Conservation (phyloP, 2,113 vertebrate genomes). For the Rhabdomys dilectus region DNA sequence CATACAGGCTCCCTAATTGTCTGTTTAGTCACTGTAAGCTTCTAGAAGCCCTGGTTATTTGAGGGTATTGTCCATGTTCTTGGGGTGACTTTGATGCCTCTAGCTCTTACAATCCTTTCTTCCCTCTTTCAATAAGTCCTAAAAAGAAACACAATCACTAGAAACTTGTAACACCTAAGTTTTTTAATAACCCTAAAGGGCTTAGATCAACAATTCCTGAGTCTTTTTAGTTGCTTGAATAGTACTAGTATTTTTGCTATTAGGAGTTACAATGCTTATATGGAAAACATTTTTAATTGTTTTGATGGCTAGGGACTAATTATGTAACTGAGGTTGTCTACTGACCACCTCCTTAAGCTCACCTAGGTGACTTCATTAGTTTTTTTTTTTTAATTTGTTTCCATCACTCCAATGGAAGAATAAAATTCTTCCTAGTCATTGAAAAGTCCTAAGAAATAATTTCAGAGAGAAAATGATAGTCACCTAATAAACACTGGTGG, state of each 20-base stretch:
- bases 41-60: not conserved
- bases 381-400: constrained; percentile 10
- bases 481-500: not conserved
- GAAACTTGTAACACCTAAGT: not conserved
- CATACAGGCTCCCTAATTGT: not conserved
- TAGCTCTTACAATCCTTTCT: not conserved
- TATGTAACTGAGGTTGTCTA: not conserved
- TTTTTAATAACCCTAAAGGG: not conserved
- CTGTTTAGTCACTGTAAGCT: not conserved
- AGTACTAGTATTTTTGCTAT: not conserved
- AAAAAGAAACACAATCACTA: not conserved
- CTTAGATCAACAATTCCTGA: constrained; percentile 1
- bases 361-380: not conserved
- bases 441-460: not conserved
- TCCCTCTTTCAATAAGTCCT: not conserved
- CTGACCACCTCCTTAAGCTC: not conserved
- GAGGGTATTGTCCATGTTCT: not conserved
- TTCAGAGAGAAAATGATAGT: constrained; percentile 29
- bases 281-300: constrained; percentile 16
- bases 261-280: not conserved
- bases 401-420: not conserved
- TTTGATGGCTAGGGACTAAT: not conserved
- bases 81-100: not conserved
- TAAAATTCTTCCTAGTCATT: constrained; percentile 3
- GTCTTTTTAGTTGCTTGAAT: not conserved